Evolutionary conservation across 2,113 vertebrate genomes (phyloP).

Genomic region (Corythornis madagascariensis): DNA sequence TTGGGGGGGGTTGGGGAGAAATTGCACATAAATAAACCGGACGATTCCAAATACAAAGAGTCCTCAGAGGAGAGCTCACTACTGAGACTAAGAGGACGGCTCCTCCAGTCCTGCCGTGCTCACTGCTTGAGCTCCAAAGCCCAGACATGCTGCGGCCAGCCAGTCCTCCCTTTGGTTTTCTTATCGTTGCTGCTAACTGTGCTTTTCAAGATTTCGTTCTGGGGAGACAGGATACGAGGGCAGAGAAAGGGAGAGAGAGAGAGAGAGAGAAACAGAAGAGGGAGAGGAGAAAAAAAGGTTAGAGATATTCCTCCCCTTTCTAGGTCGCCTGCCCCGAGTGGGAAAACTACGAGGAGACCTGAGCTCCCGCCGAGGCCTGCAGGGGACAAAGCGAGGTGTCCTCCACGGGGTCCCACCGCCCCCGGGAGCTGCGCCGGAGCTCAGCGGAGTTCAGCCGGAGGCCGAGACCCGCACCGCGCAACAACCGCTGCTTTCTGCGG

Average conservation of each 20-base stretch:
- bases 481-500: too few relatives aligned
- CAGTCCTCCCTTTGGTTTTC: slow-evolving; percentile 98
- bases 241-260: slow-evolving; percentile 3
- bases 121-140: slow-evolving; percentile 98
- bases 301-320: background rate
- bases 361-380: background rate
- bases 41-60: slow-evolving; percentile 81
- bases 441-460: too few relatives aligned
- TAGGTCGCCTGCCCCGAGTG: background rate
- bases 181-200: slow-evolving; percentile 90
- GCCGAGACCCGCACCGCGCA: too few relatives aligned
- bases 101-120: slow-evolving; percentile 69
- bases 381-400: background rate
- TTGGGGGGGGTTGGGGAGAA: slow-evolving; percentile 75
- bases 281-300: background rate
- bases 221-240: slow-evolving; percentile 43
- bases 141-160: slow-evolving; percentile 99
- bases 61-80: slow-evolving; percentile 69
- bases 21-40: slow-evolving; percentile 94
- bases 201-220: slow-evolving; percentile 94
- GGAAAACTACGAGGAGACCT: background rate
- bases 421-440: background rate
- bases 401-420: too few relatives aligned
- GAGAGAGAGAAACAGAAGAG: background rate
- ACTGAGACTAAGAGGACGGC: slow-evolving; percentile 49